Evolutionary conservation across 1,140 invertebrate genomes (phyloP), one percentile per base, ranked within the genome.

Genomic region (Laodelphax striatellus): DNA sequence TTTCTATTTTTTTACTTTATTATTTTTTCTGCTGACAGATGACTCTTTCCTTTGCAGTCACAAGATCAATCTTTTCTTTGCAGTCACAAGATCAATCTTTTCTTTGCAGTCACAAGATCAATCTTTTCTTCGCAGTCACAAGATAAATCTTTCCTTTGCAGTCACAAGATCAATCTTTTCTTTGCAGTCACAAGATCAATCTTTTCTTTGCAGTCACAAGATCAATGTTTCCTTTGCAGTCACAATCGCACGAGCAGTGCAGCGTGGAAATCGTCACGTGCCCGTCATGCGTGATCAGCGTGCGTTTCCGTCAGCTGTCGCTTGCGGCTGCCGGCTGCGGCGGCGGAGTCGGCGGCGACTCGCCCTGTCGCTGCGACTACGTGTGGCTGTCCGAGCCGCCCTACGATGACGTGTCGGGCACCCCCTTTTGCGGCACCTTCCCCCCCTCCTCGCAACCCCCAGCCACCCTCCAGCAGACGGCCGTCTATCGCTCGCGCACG

Each of bases 231-330:
- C 9, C 2, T 21, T 55, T 55, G 16, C 9, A 55, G 50, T 10
- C 65, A 57, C 22, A 55, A 43, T 55, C 52, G 1, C 74, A 76
- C 62, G 74, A 79, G 55, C 79, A 83, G 60, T 87, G 85, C 67
- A 81, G 76, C 60, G 71, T 86, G 52, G 84, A 86, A 67, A 70
- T 87, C 46, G 78, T 85, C 6, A 85, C 84, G 8, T 87, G 85
- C 67, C 81, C 85, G 0, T 83, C 82, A 3, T 87, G 85, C 66
- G 77, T 86, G 28, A 80, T 87, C 17, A 73, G 77, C 5, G 72
- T 86, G 11, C 77, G 75, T 42, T 82, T 86, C 60, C 79, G 75
- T 61, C 77, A 76, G 21, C 67, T 80, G 6, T 67, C 73, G 19
- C 64, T 78, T 57, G 65, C 71, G 1, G 72, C 75, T 55, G 69